Conservation (phyloP, 2,797 vertebrate genomes). For the Cuculus canorus region DNA sequence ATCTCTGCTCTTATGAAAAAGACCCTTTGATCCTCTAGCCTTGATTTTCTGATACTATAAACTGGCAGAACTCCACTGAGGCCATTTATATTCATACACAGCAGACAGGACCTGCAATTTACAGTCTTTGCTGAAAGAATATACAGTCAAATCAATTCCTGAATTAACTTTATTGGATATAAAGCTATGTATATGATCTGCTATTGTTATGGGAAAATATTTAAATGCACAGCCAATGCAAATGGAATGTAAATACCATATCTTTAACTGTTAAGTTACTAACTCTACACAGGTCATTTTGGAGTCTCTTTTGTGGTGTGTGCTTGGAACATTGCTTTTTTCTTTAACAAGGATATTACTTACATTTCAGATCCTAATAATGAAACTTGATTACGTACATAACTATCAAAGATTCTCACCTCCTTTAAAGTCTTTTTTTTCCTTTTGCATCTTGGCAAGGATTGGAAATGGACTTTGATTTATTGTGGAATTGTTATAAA, state of each 20-base stretch:
- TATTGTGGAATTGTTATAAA: neutral
- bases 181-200: neutral
- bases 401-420: neutral
- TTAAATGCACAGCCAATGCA: conserved; percentile 4
- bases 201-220: conserved; percentile 9
- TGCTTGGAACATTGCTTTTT: neutral
- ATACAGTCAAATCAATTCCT: conserved; percentile 12
- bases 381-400: neutral
- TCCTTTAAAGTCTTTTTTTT: neutral
- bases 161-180: conserved; percentile 1
- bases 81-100: conserved; percentile 30
- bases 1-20: neutral
- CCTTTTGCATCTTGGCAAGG: neutral
- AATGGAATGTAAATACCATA: neutral
- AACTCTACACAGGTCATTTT: neutral
- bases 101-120: conserved; percentile 19
- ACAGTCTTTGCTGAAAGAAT: conserved; percentile 14
- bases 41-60: conserved; percentile 36
- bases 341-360: neutral
- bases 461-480: neutral
- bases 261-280: conserved; percentile 20
- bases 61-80: conserved; percentile 12
- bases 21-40: conserved; percentile 42
- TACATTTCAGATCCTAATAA: conserved; percentile 16
- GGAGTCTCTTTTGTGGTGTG: neutral